Conservation (phyloP, 1,140 invertebrate genomes). For the Sipha flava region DNA sequence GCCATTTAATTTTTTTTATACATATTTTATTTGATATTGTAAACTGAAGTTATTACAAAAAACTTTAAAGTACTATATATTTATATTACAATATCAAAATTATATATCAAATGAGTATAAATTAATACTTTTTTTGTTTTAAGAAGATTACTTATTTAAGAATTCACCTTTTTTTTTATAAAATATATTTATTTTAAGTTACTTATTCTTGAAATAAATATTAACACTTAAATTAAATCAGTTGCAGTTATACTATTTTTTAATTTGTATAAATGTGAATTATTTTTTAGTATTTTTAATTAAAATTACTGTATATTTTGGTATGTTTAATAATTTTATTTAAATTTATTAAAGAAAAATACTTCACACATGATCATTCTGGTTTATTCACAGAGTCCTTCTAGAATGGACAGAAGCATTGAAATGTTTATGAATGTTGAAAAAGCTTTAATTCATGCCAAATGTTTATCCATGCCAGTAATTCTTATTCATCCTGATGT, state of each 20-base stretch:
- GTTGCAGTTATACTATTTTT: no score
- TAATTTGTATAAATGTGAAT: not conserved
- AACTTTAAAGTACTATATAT: not conserved
- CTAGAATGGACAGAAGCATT: slow-evolving; percentile 81
- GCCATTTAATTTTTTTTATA: not conserved
- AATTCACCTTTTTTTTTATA: not conserved
- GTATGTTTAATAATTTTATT: not conserved
- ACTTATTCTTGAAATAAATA: no score
- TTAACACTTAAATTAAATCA: no score
- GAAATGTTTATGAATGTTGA: slow-evolving; percentile 92
- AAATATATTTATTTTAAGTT: no score
- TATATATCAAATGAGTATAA: not conserved
- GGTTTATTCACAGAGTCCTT: slow-evolving; percentile 59
- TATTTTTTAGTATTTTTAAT: not conserved
- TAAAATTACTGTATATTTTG: not conserved
- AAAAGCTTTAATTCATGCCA: slow-evolving; percentile 70
- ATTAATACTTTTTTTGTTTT: not conserved
- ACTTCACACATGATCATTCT: not conserved
- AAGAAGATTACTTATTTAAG: not conserved
- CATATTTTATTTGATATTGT: not conserved
- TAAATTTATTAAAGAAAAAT: not conserved
- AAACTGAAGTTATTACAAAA: not conserved
- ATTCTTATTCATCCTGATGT: slow-evolving; percentile 77
- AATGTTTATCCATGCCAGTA: slow-evolving; percentile 66
- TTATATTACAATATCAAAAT: not conserved